Conservation (phyloP, 2,888 invertebrate species). For the Caenorhabditis virilis region DNA sequence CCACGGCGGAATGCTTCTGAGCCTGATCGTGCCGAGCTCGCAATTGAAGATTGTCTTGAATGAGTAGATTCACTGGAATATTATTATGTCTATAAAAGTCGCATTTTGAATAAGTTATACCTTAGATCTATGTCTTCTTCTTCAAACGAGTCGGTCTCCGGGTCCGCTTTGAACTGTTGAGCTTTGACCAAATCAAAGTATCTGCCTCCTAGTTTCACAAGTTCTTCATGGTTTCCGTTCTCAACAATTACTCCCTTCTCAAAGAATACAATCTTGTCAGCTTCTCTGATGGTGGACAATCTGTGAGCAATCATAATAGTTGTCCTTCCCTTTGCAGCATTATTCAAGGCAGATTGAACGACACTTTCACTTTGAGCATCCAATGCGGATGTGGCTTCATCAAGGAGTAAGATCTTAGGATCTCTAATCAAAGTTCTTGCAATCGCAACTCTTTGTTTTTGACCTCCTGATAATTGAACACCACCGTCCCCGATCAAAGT, state of each 20-base stretch:
- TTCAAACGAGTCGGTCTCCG: constrained; percentile 5
- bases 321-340: constrained; percentile 50
- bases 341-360: constrained; percentile 50
- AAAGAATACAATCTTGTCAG: constrained; percentile 45
- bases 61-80: too few species aligned
- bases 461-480: constrained; percentile 48
- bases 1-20: constrained; percentile 46
- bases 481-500: constrained; percentile 45
- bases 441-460: constrained; percentile 49
- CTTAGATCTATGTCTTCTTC: constrained; percentile 12
- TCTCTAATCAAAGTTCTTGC: constrained; percentile 44
- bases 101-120: too few species aligned
- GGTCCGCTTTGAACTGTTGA: constrained; percentile 37
- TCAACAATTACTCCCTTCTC: constrained; percentile 53
- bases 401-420: constrained; percentile 40
- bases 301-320: constrained; percentile 52
- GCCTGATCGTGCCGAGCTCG: constrained; percentile 39
- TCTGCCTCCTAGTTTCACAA: constrained; percentile 43
- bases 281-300: constrained; percentile 43
- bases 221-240: constrained; percentile 42
- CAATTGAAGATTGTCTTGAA: constrained; percentile 10
- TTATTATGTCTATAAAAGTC: too few species aligned
- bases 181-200: constrained; percentile 48
- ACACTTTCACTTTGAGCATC: constrained; percentile 50
- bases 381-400: constrained; percentile 47